phyloP scores from a whole-genome alignment of 2,113 vertebrate genomes.

The Crypturellus undulatus region DNA sequence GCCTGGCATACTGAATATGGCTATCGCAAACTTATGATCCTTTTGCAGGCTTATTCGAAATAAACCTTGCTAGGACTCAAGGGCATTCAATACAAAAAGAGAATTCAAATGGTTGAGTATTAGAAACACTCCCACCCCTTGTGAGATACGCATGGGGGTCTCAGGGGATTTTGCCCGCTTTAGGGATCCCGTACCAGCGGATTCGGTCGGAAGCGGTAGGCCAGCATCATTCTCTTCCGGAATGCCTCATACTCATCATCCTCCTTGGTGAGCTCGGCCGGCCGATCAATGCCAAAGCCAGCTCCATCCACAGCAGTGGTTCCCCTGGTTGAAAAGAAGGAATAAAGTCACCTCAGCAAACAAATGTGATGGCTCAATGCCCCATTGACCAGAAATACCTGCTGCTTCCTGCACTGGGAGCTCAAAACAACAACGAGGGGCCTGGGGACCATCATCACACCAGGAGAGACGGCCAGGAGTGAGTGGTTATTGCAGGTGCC shows the following conservation, averaged over 20 bases:
- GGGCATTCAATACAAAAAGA: neutral
- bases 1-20: neutral
- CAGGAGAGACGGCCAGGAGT: accelerated
- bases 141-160: accelerated
- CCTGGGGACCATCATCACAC: accelerated
- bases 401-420: neutral
- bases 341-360: neutral
- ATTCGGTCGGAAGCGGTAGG: slow-evolving; percentile 96
- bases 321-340: slow-evolving; percentile 78
- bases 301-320: slow-evolving; percentile 88
- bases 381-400: neutral
- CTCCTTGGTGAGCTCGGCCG: slow-evolving; percentile 86
- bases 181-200: slow-evolving; percentile 82
- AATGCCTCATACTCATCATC: slow-evolving; percentile 98
- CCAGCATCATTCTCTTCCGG: slow-evolving; percentile 97
- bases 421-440: neutral
- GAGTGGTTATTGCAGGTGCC: neutral
- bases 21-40: accelerated
- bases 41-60: neutral
- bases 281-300: slow-evolving; percentile 93
- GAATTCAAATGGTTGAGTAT: neutral
- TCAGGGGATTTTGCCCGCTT: accelerated
- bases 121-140: neutral
- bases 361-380: accelerated
- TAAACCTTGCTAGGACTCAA: accelerated